Percentiles rank a stretch among this genome's conserved stretches.
Evolutionary conservation across 2,113 vertebrate species (phyloP).

Genomic region (Myiopsitta monachus): DNA sequence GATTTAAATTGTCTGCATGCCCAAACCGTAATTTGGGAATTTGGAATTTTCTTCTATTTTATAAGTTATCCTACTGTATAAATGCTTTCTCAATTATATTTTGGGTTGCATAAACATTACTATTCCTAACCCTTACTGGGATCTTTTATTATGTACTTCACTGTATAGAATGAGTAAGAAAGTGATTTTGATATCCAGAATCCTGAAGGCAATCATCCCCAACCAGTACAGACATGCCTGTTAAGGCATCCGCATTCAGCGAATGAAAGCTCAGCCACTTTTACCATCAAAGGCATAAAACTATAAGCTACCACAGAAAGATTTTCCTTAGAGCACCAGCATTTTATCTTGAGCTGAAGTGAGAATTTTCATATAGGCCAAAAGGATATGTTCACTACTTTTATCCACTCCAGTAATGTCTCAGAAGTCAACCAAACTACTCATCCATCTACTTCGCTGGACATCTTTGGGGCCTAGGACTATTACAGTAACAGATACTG

Average conservation of each 20-base stretch:
- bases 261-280: conserved; percentile 20
- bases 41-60: not conserved
- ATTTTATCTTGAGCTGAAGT: not conserved
- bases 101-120: not conserved
- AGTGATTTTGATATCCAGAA: not conserved
- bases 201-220: not conserved
- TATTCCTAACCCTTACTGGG: not conserved
- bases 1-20: not conserved
- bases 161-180: conserved; percentile 1
- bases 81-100: not conserved
- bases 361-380: not conserved
- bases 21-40: not conserved
- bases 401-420: not conserved
- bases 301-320: not conserved
- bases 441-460: not conserved
- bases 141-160: not conserved
- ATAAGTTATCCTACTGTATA: not conserved
- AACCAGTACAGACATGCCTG: conserved; percentile 36
- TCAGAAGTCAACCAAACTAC: not conserved
- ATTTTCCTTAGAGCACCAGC: not conserved
- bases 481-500: not conserved
- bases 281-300: not conserved
- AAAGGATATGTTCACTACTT: not conserved
- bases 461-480: not conserved
- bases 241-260: not conserved